Conservation (phyloP, 2,888 invertebrate species). For the Odontomyia ornata region DNA sequence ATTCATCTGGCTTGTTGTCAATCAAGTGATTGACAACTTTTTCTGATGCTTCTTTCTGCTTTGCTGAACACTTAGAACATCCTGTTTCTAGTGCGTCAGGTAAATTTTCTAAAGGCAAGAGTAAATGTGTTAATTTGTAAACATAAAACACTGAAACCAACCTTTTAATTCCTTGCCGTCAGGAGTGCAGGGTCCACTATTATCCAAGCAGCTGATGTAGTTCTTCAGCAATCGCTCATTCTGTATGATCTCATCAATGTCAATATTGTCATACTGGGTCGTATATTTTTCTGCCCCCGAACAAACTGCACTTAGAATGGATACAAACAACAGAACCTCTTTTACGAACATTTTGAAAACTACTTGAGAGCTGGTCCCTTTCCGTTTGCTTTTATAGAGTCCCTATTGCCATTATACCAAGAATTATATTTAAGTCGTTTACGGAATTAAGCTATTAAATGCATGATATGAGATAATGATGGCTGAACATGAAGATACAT, state of each 20-base stretch:
- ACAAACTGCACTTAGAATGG: background rate
- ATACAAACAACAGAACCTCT: background rate
- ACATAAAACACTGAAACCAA: conserved; percentile 55
- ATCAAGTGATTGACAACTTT: conserved; percentile 69
- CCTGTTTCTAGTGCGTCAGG: conserved; percentile 76
- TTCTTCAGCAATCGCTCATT: conserved; percentile 73
- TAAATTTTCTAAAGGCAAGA: conserved; percentile 67
- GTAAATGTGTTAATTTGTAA: background rate
- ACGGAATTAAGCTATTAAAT: too few relatives aligned
- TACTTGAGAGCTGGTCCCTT: background rate
- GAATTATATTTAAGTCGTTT: too few relatives aligned
- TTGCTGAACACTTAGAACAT: conserved; percentile 74
- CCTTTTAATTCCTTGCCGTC: conserved; percentile 77
- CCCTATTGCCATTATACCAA: background rate
- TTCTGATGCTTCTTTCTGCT: conserved; percentile 72
- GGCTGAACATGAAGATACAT: too few relatives aligned
- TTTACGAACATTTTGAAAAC: background rate
- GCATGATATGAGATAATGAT: too few relatives aligned
- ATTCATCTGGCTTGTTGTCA: conserved; percentile 67
- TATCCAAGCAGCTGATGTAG: conserved; percentile 74
- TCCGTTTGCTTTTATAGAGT: background rate
- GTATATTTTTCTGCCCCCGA: conserved; percentile 65
- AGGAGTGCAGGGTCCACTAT: conserved; percentile 71
- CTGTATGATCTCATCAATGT: conserved; percentile 72
- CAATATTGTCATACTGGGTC: conserved; percentile 74